These are phyloP conservation scores for Aphidius gifuensis DNA, from an alignment of 1,140 invertebrate genomes.

Conservation along the genomic window DNA sequence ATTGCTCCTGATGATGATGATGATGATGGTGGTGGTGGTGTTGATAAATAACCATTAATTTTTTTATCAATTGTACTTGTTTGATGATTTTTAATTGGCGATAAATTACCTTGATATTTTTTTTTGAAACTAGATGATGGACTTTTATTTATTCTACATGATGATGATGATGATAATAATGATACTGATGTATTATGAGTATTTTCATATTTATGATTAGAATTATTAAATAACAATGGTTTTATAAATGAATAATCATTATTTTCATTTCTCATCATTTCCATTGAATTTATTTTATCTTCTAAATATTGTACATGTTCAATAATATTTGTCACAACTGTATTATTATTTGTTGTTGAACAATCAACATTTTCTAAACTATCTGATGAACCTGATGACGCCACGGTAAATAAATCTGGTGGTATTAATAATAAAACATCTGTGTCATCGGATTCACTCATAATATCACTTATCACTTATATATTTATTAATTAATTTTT, in stretches of 20 bases:
- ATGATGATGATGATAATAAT: no score
- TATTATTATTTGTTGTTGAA: conserved; percentile 29
- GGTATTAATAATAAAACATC: conserved; percentile 74
- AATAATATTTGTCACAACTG: conserved; percentile 63
- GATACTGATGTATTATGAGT: no score
- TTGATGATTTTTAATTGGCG: no score
- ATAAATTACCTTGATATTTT: no score
- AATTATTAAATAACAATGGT: conserved; percentile 28
- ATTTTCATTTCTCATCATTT: conserved; percentile 44
- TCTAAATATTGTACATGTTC: conserved; percentile 62
- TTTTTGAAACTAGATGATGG: no score
- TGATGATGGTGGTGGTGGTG: no score
- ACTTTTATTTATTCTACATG: no score
- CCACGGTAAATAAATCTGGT: conserved; percentile 67
- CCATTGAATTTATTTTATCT: conserved; percentile 57
- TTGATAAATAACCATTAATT: no score
- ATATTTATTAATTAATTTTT: no score
- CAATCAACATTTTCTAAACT: conserved; percentile 40
- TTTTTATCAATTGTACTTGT: no score
- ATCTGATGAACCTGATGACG: conserved; percentile 57
- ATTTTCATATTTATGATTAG: conserved; percentile 8
- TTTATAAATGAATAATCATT: conserved; percentile 27
- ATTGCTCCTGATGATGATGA: no score
- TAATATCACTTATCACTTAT: conserved; percentile 40
- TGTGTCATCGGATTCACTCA: conserved; percentile 82